phyloP scores from a whole-genome alignment of 2,113 vertebrate genomes.

The Trogon surrucura region DNA sequence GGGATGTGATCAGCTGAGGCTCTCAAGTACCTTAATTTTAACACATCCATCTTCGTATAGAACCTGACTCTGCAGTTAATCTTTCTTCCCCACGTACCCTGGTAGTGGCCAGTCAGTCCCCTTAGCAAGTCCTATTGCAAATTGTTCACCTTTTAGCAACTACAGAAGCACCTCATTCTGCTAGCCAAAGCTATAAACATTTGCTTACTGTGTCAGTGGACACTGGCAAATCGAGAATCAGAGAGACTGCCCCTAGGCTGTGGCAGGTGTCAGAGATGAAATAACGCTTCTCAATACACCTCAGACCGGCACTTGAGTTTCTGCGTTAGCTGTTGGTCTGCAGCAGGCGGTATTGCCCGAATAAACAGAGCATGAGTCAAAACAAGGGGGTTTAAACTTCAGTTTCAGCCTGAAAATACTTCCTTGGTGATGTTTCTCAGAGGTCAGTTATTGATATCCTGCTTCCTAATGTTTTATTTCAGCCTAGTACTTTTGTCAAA shows the following conservation, averaged over 20 bases:
- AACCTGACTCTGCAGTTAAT: background rate
- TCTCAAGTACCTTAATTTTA: background rate
- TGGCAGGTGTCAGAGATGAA: background rate
- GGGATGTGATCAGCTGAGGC: background rate
- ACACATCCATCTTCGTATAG: background rate
- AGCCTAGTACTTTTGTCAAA: background rate
- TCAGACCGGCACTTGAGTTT: background rate
- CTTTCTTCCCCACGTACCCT: background rate
- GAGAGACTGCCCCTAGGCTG: background rate
- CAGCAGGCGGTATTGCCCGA: background rate
- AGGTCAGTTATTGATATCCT: background rate
- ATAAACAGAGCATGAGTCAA: background rate
- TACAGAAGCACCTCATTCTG: background rate
- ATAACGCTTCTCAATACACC: fast-evolving
- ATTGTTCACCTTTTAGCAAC: background rate
- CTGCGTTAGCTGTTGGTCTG: background rate
- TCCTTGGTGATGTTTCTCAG: background rate
- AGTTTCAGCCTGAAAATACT: background rate
- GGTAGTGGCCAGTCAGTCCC: background rate
- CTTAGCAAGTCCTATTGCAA: background rate
- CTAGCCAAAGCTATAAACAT: background rate
- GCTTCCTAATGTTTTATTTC: background rate
- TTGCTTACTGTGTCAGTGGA: fast-evolving
- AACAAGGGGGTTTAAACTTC: background rate
- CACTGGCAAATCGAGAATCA: background rate